Conservation (phyloP, 2,113 vertebrate species). For the Stigmatopora argus region DNA sequence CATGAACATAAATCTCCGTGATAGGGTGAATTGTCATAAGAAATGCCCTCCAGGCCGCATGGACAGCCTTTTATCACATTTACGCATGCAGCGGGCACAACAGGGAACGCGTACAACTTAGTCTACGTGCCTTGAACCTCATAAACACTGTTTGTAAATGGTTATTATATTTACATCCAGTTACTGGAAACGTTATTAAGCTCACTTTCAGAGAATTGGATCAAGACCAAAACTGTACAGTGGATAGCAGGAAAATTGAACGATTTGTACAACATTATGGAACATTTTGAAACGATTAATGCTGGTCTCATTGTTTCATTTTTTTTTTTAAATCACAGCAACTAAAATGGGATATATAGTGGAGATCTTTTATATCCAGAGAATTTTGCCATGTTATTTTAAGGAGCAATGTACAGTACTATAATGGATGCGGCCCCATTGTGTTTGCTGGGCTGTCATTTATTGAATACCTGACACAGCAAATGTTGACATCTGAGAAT, state of each 20-base stretch:
- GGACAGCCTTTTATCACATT: constrained; percentile 33
- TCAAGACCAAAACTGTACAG: constrained; percentile 21
- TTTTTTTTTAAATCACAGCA: too few relatives aligned
- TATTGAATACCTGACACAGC: constrained; percentile 50
- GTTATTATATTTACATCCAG: constrained; percentile 13
- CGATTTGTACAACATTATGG: too few relatives aligned
- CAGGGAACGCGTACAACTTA: constrained; percentile 9
- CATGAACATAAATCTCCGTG: constrained; percentile 57
- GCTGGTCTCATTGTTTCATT: background rate
- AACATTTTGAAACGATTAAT: too few relatives aligned
- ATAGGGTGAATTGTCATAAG: constrained; percentile 42
- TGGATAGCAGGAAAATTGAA: too few relatives aligned
- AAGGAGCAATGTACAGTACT: constrained; percentile 3
- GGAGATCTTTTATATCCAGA: background rate
- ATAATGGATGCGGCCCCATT: constrained; percentile 16
- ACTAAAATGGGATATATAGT: too few relatives aligned
- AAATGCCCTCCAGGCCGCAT: constrained; percentile 29
- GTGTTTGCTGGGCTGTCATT: constrained; percentile 23
- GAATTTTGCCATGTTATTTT: constrained; percentile 18
- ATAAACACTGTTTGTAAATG: constrained; percentile 10
- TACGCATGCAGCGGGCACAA: constrained; percentile 11
- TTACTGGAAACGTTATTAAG: constrained; percentile 26
- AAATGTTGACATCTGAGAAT: constrained; percentile 40
- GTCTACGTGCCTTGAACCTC: constrained; percentile 11
- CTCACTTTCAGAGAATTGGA: constrained; percentile 24